Evolutionary conservation across 2,113 vertebrate species (phyloP).

Genomic region (Scatophagus argus): DNA sequence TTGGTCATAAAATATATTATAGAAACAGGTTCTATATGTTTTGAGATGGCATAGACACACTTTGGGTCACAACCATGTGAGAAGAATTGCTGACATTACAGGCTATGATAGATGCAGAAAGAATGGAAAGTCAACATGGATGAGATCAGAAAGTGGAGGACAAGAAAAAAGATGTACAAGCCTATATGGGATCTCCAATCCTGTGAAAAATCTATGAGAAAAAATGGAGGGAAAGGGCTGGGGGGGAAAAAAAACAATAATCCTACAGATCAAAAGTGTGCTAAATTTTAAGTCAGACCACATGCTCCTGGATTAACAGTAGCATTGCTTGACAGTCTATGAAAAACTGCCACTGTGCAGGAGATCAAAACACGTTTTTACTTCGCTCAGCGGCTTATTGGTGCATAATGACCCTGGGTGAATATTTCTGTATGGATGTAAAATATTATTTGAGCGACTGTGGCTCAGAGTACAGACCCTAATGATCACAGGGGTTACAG

Average conservation of each 20-base stretch:
- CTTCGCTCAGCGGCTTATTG: not conserved
- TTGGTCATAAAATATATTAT: not conserved
- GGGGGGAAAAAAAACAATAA: conserved; percentile 51
- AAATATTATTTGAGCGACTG: too few relatives aligned
- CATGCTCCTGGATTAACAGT: conserved; percentile 80
- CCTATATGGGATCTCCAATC: not conserved
- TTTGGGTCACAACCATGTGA: not conserved
- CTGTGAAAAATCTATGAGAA: conserved; percentile 4
- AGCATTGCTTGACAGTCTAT: conserved; percentile 27
- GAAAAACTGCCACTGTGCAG: conserved; percentile 39
- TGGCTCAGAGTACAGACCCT: too few relatives aligned
- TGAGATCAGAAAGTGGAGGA: not conserved
- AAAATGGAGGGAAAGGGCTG: conserved; percentile 33
- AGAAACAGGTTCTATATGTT: not conserved
- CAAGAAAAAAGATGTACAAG: not conserved
- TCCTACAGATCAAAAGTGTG: conserved; percentile 64
- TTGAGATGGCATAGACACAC: not conserved
- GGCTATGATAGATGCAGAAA: not conserved
- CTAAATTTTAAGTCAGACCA: conserved; percentile 71
- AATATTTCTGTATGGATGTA: not conserved
- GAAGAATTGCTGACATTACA: not conserved
- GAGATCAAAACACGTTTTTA: conserved; percentile 53
- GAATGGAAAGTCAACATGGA: not conserved
- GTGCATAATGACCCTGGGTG: not conserved
- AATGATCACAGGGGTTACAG: too few relatives aligned